phyloP scores from a whole-genome alignment of 2,888 invertebrate species.

The Coleophora flavipennella region DNA sequence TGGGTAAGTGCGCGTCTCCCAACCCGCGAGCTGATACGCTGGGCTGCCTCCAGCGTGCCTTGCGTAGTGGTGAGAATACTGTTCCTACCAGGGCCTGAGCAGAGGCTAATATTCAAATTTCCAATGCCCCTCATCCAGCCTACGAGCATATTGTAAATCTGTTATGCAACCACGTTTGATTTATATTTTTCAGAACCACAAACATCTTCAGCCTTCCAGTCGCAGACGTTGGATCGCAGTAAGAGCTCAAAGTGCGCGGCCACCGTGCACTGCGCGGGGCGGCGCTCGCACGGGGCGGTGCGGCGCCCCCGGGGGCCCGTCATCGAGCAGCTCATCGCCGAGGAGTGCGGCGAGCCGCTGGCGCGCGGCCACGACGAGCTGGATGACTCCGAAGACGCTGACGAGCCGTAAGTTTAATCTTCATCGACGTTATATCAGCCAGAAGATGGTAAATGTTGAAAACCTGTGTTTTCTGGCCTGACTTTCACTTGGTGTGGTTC shows the following conservation, averaged over 20 bases:
- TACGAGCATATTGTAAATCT: too few species aligned
- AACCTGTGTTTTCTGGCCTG: too few species aligned
- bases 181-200: conserved; percentile 47
- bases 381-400: conserved; percentile 75
- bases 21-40: conserved; percentile 66
- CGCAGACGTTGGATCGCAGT: conserved; percentile 58
- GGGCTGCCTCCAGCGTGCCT: conserved; percentile 51
- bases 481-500: too few species aligned
- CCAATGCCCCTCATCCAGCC: too few species aligned
- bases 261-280: conserved; percentile 50
- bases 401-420: conserved; percentile 50
- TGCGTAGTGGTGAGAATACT: conserved; percentile 47
- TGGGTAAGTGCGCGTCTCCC: conserved; percentile 71
- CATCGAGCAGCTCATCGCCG: conserved; percentile 61
- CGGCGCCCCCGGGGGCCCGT: conserved; percentile 53
- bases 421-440: too few species aligned
- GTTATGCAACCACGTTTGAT: background rate
- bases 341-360: conserved; percentile 58
- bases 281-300: conserved; percentile 41
- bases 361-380: conserved; percentile 68
- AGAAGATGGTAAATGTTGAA: too few species aligned
- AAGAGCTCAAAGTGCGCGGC: conserved; percentile 52
- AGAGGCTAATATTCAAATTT: too few species aligned
- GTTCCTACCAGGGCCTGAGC: too few species aligned
- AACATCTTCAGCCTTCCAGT: conserved; percentile 63